phyloP scores from a whole-genome alignment of 2,888 invertebrate species.

The Podabrus alpinus region DNA sequence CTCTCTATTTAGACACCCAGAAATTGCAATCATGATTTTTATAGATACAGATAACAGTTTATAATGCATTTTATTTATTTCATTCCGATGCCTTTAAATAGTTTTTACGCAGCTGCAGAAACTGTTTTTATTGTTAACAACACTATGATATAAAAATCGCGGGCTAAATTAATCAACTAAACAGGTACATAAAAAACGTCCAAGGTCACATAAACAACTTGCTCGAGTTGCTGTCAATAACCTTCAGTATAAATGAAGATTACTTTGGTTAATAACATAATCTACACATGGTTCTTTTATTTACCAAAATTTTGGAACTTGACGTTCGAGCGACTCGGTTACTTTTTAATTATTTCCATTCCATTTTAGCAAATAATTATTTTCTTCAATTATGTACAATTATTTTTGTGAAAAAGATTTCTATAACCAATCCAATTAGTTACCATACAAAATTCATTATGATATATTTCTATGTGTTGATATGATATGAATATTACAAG shows the following conservation, averaged over 20 bases:
- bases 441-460: too few relatives aligned
- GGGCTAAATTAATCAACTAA: slow-evolving; percentile 5
- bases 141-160: not conserved
- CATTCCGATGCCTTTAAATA: not conserved
- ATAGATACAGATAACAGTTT: slow-evolving; percentile 14
- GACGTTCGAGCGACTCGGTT: not conserved
- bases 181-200: slow-evolving; percentile 7
- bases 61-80: not conserved
- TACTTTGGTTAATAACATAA: slow-evolving; percentile 1
- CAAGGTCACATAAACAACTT: slow-evolving; percentile 14
- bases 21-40: slow-evolving; percentile 16
- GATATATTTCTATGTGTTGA: too few relatives aligned
- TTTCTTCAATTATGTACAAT: not conserved
- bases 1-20: slow-evolving; percentile 21
- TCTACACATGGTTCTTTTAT: not conserved
- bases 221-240: slow-evolving; percentile 12
- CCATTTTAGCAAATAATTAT: not conserved
- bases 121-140: not conserved
- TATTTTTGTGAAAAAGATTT: not conserved
- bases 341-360: not conserved
- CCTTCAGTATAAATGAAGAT: slow-evolving; percentile 4
- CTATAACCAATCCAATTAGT: not conserved
- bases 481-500: too few relatives aligned
- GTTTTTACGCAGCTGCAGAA: slow-evolving; percentile 1
- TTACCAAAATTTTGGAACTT: not conserved